Evolutionary conservation across 2,888 invertebrate species (phyloP).

Genomic region (Dysmachus trigonus): DNA sequence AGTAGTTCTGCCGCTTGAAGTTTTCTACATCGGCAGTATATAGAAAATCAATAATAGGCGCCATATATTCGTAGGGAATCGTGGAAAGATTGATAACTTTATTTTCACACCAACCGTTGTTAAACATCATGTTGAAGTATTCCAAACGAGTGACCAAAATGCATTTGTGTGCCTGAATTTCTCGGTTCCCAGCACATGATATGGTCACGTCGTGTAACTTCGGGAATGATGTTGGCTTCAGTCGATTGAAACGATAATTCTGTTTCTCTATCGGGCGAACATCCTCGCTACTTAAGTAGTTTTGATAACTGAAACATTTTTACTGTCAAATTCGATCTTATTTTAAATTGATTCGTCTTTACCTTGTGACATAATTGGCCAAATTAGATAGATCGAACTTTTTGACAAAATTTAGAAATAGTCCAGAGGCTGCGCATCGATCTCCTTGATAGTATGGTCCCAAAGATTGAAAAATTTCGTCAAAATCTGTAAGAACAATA

Average conservation of each 20-base stretch:
- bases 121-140: constrained; percentile 86
- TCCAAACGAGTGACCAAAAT: constrained; percentile 83
- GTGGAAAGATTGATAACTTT: constrained; percentile 58
- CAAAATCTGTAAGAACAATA: constrained; percentile 55
- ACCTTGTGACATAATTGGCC: constrained; percentile 57
- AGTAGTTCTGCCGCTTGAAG: constrained; percentile 70
- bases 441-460: constrained; percentile 54
- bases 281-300: background rate
- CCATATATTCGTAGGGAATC: constrained; percentile 64
- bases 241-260: constrained; percentile 58
- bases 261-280: constrained; percentile 48
- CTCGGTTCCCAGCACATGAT: constrained; percentile 65
- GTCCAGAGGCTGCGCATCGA: constrained; percentile 52
- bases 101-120: constrained; percentile 73
- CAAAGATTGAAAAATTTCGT: constrained; percentile 58
- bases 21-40: constrained; percentile 76
- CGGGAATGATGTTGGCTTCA: constrained; percentile 66
- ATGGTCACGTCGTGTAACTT: constrained; percentile 73
- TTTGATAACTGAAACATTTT: constrained; percentile 50
- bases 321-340: background rate
- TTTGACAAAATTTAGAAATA: constrained; percentile 56
- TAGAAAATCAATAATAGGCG: constrained; percentile 77
- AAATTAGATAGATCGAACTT: constrained; percentile 59
- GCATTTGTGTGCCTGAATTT: constrained; percentile 79
- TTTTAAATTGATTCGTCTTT: background rate